phyloP scores from a whole-genome alignment of 2,113 vertebrate species.

The Zapornia atra region DNA sequence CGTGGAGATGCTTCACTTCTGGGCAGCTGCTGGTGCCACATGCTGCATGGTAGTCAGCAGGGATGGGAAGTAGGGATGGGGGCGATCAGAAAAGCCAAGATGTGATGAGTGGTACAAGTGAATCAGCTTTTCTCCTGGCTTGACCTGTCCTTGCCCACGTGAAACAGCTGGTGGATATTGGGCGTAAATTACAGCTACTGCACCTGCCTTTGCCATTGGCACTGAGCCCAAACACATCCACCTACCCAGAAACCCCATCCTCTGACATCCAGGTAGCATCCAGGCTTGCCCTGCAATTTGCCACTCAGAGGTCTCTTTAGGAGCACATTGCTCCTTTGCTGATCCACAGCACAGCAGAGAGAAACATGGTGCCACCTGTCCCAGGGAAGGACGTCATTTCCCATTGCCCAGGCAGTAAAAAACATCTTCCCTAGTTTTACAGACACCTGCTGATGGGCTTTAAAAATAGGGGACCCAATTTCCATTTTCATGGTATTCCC shows the following conservation, averaged over 20 bases:
- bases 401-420: not conserved
- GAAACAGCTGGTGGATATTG: fast-evolving
- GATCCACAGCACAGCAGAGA: not conserved
- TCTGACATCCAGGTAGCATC: not conserved
- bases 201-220: not conserved
- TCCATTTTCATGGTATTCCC: constrained; percentile 60
- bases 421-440: not conserved
- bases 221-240: not conserved
- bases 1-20: not conserved
- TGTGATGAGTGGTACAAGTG: not conserved
- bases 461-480: constrained; percentile 52
- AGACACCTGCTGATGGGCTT: constrained; percentile 17
- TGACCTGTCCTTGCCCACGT: not conserved
- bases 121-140: not conserved
- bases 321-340: not conserved
- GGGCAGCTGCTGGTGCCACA: not conserved
- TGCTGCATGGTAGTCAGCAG: not conserved
- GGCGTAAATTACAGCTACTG: not conserved
- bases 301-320: not conserved
- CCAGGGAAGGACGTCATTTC: not conserved
- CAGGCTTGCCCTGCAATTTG: not conserved
- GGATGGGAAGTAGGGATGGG: not conserved
- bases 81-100: not conserved
- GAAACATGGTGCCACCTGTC: not conserved
- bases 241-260: not conserved